phyloP scores from a whole-genome alignment of 2,113 vertebrate species.

The Piaya cayana region DNA sequence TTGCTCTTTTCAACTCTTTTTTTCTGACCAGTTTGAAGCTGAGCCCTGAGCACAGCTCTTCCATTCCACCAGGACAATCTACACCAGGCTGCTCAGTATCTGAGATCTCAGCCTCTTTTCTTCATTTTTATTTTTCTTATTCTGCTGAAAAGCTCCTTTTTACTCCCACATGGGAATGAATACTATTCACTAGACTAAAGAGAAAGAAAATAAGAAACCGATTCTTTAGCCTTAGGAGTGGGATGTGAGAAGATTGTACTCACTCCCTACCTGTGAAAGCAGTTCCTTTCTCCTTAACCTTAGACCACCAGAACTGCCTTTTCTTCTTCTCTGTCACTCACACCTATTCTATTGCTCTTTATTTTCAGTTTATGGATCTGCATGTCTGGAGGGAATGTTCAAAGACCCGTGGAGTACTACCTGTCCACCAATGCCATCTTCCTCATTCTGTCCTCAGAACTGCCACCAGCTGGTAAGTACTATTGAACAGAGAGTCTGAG shows the following conservation, averaged over 20 bases:
- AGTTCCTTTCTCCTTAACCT: accelerated
- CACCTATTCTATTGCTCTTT: neutral
- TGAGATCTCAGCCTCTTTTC: neutral
- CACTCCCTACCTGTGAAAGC: neutral
- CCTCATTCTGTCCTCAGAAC: neutral
- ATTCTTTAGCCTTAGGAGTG: neutral
- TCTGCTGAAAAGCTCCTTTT: neutral
- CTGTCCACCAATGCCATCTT: neutral
- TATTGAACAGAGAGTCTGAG: neutral
- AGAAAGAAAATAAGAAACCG: neutral
- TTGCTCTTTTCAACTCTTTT: neutral
- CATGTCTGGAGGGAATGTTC: neutral
- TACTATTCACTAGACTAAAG: neutral
- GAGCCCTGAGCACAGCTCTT: neutral
- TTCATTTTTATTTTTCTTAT: neutral
- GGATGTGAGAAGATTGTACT: neutral
- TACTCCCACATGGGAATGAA: neutral
- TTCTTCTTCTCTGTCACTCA: neutral
- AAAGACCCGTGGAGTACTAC: neutral
- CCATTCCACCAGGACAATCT: neutral
- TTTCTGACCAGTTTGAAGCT: neutral
- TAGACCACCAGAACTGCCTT: neutral
- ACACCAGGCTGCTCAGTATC: neutral
- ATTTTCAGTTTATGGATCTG: neutral
- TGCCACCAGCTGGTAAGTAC: neutral